Evolutionary conservation across 2,888 invertebrate genomes (phyloP), one percentile per base, ranked within the genome.

Genomic region (Lacanobia oleracea): DNA sequence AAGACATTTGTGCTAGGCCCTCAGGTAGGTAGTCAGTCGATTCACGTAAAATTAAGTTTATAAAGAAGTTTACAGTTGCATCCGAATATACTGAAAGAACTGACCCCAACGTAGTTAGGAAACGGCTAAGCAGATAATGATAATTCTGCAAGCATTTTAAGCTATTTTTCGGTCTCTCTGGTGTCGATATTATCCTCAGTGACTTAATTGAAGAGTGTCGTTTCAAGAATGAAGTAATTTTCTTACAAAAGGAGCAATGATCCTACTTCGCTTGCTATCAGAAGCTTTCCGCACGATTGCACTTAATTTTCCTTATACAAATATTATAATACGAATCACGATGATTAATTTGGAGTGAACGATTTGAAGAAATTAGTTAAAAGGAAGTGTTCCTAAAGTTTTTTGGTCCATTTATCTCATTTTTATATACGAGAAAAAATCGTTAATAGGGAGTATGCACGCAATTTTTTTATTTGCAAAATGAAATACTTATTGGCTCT

Each of bases 191-290:
- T 74, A 72, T 62, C 9, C 14, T 10, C 56, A 43, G 62, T 48
- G 37, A 54, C 33, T 68, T 66, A 66, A 72, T 60, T 82, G 65
- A 67, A 82, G 70, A 60, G 54, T 77, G 61, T 72, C 68, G 33
- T 76, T 45, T 76, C 23, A 45, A 23, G 27, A 79, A 74, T 57
- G 66, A 56, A 61, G 67, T 70, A 54, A 5, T 71, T 67, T 59
- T 10, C 12, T 60, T 5, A 79, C 67, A 80, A 83, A 79, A 61
- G 69, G 18, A 45, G n/a, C 61, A 4, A 14, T 45, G 59, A 27
- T 62, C 43, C 14, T 16, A 43, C 65, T 70, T 61, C 48, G 54
- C 69, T 71, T 54, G 61, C 48, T 83, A 83, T 86, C 84, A 51
- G 57, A 43, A 48, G 48, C 23, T 12, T 86, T 83, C 67, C 67